phyloP scores from a whole-genome alignment of 2,888 invertebrate species.

The Apamea crenata region DNA sequence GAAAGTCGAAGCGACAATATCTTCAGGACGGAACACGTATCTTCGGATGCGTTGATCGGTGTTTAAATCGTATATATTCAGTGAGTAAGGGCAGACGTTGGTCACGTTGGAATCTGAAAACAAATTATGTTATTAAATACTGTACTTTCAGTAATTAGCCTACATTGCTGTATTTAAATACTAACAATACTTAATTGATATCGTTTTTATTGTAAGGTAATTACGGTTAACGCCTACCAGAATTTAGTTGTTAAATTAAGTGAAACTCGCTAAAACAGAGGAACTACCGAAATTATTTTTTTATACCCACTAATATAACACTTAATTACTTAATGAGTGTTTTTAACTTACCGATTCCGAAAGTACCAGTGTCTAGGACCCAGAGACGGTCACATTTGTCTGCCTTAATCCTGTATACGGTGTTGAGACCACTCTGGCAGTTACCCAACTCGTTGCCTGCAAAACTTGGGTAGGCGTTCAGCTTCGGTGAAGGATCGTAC shows the following conservation, averaged over 20 bases:
- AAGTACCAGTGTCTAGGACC: slow-evolving; percentile 96
- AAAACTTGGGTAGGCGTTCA: slow-evolving; percentile 95
- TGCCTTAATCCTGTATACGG: slow-evolving; percentile 94
- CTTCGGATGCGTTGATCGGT: slow-evolving; percentile 93
- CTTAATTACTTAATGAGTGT: background rate
- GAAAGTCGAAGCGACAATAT: slow-evolving; percentile 94
- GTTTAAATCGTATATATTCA: slow-evolving; percentile 94
- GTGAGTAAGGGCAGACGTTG: slow-evolving; percentile 94
- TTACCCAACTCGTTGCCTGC: slow-evolving; percentile 94
- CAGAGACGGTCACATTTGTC: slow-evolving; percentile 95
- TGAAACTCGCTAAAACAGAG: slow-evolving; percentile 26
- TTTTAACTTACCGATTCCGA: slow-evolving; percentile 92
- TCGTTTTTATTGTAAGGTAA: slow-evolving; percentile 23
- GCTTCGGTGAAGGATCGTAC: slow-evolving; percentile 92
- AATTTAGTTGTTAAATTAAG: too few relatives aligned
- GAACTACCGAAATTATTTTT: slow-evolving; percentile 5
- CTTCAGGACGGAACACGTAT: slow-evolving; percentile 93
- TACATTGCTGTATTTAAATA: slow-evolving; percentile 10
- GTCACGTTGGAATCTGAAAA: slow-evolving; percentile 88
- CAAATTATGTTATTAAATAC: background rate
- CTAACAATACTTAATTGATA: slow-evolving; percentile 12
- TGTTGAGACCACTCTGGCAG: slow-evolving; percentile 93
- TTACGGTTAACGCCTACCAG: slow-evolving; percentile 36
- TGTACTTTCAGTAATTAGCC: slow-evolving; percentile 7
- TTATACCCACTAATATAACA: background rate